Conservation (phyloP, 1,140 invertebrate genomes). For the Drosophila leontia region DNA sequence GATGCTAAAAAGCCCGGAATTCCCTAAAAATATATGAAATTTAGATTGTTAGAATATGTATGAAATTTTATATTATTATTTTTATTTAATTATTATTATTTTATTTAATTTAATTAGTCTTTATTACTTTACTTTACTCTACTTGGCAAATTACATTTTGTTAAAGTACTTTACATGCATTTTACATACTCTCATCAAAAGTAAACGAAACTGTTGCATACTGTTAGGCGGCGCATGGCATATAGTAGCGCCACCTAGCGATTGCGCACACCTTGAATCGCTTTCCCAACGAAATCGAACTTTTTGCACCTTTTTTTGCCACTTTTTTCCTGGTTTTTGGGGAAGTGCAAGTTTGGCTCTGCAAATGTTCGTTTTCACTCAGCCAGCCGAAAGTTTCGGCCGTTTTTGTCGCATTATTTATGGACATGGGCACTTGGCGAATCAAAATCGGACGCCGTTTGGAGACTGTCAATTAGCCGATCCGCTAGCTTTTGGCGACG, state of each 20-base stretch:
- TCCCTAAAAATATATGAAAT: background rate
- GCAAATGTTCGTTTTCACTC: constrained; percentile 25
- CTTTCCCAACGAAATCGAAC: constrained; percentile 30
- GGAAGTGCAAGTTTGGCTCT: constrained; percentile 46
- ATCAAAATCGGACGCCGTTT: constrained; percentile 26
- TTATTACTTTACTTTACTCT: background rate
- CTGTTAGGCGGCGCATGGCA: background rate
- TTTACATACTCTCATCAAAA: background rate
- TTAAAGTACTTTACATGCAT: background rate
- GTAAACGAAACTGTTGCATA: constrained; percentile 20
- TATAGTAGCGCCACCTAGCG: constrained; percentile 4
- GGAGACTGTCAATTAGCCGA: constrained; percentile 40
- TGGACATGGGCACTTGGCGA: constrained; percentile 39
- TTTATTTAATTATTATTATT: background rate
- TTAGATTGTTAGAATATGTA: background rate
- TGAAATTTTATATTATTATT: background rate
- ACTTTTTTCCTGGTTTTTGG: background rate
- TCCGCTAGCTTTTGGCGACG: constrained; percentile 21
- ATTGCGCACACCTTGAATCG: background rate
- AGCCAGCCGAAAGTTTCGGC: constrained; percentile 28
- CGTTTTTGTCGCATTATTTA: constrained; percentile 43
- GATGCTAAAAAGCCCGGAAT: too few relatives aligned
- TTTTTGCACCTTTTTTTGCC: constrained; percentile 9
- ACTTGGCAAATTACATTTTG: background rate
- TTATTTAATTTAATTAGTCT: fast-evolving